phyloP scores from a whole-genome alignment of 2,113 vertebrate species.

The Ondatra zibethicus region DNA sequence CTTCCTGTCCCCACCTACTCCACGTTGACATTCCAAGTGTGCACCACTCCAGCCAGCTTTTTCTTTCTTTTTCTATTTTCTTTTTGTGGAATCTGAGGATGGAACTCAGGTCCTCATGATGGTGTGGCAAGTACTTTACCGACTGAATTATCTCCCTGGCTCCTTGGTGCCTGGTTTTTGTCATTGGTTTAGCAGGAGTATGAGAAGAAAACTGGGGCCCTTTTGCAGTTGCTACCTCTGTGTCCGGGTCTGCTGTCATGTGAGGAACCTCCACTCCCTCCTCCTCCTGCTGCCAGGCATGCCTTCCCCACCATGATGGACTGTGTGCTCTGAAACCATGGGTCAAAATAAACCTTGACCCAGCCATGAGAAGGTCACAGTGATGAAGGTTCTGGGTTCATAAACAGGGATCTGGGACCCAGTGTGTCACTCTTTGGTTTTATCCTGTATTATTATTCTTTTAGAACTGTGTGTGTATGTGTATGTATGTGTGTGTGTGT shows the following conservation, averaged over 20 bases:
- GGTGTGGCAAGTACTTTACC: background rate
- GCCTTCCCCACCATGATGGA: background rate
- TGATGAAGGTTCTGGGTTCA: background rate
- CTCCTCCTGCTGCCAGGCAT: background rate
- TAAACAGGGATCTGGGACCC: background rate
- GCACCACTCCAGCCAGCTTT: background rate
- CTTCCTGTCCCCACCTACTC: background rate
- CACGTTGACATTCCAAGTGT: background rate
- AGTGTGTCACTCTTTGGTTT: background rate
- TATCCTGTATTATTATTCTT: background rate
- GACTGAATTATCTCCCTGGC: background rate
- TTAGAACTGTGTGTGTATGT: background rate
- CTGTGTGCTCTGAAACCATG: background rate
- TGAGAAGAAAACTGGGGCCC: background rate
- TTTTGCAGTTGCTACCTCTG: background rate
- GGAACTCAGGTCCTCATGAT: background rate
- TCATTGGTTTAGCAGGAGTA: background rate
- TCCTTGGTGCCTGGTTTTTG: too few species aligned
- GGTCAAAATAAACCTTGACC: background rate
- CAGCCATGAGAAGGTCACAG: fast-evolving
- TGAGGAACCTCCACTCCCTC: background rate
- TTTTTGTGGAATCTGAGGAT: too few species aligned
- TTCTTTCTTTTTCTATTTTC: too few species aligned
- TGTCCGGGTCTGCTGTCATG: background rate
- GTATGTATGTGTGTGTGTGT: background rate